Conservation (phyloP, 1,140 invertebrate species). For the Formica exsecta region DNA sequence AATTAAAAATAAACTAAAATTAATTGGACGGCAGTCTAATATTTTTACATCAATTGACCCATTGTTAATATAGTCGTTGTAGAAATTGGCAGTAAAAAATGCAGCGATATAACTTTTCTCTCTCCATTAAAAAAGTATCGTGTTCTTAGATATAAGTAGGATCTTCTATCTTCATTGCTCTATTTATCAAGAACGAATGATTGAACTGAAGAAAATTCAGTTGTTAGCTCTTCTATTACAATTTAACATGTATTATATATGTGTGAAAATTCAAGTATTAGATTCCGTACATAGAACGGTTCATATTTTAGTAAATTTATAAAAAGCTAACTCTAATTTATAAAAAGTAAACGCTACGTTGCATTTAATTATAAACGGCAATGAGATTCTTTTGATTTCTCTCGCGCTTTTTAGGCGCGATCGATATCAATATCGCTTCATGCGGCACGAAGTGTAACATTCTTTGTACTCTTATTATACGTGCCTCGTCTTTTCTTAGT, state of each 20-base stretch:
- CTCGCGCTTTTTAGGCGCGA: neutral
- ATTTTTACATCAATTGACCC: slow-evolving; percentile 66
- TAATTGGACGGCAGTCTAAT: slow-evolving; percentile 84
- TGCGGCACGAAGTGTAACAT: slow-evolving; percentile 33
- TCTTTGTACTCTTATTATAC: slow-evolving; percentile 58
- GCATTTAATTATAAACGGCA: slow-evolving; percentile 69
- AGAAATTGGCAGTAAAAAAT: slow-evolving; percentile 55
- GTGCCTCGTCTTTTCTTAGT: slow-evolving; percentile 33
- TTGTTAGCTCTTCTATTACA: neutral
- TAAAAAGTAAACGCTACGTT: slow-evolving; percentile 74
- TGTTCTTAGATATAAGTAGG: slow-evolving; percentile 16
- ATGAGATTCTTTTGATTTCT: slow-evolving; percentile 41
- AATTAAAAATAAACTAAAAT: slow-evolving; percentile 81
- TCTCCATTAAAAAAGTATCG: neutral
- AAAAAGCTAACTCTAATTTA: slow-evolving; percentile 71
- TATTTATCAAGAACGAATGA: neutral
- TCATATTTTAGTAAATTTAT: slow-evolving; percentile 62
- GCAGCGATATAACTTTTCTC: neutral
- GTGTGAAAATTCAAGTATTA: slow-evolving; percentile 2
- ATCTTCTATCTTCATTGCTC: neutral
- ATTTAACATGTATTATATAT: neutral
- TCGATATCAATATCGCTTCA: slow-evolving; percentile 9
- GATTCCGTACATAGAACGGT: slow-evolving; percentile 34
- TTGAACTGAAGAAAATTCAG: neutral
- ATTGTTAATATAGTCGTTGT: slow-evolving; percentile 41